phyloP scores from a whole-genome alignment of 2,113 vertebrate species.

The Eira barbara region DNA sequence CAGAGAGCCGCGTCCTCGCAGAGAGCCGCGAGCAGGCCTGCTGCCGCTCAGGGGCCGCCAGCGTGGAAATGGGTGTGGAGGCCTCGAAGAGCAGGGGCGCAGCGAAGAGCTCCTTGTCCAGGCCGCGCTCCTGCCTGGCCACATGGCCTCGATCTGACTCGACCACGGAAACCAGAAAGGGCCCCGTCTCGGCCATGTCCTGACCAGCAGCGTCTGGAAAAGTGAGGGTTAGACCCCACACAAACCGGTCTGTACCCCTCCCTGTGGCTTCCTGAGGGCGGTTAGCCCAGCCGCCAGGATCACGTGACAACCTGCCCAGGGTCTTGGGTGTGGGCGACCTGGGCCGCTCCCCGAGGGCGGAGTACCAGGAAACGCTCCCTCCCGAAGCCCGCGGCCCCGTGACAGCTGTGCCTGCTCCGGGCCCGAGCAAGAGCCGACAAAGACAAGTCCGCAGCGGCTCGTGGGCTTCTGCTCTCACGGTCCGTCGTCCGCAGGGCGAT shows the following conservation, averaged over 20 bases:
- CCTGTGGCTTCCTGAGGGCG: neutral
- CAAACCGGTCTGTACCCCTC: neutral
- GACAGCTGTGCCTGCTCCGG: neutral
- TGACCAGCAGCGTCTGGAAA: neutral
- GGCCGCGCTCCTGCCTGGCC: neutral
- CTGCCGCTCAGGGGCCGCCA: neutral
- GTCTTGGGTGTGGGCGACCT: neutral
- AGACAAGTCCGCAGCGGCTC: neutral
- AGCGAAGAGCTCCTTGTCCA: neutral
- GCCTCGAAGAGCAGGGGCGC: neutral
- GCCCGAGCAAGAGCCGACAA: neutral
- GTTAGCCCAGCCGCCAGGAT: neutral
- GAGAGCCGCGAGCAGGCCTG: neutral
- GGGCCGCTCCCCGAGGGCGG: rapidly evolving
- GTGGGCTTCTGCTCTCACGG: neutral
- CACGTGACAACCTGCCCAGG: neutral
- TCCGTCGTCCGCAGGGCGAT: neutral
- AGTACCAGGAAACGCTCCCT: neutral
- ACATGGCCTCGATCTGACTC: neutral
- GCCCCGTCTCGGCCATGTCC: neutral
- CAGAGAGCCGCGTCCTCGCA: neutral
- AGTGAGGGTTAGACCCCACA: neutral
- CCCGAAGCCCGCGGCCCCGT: too few species aligned
- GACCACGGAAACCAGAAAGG: neutral
- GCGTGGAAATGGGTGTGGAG: neutral